Percentiles rank a stretch among this genome's conserved stretches.
Conservation (phyloP, 2,888 invertebrate genomes). For the Cheilosia impressa region DNA sequence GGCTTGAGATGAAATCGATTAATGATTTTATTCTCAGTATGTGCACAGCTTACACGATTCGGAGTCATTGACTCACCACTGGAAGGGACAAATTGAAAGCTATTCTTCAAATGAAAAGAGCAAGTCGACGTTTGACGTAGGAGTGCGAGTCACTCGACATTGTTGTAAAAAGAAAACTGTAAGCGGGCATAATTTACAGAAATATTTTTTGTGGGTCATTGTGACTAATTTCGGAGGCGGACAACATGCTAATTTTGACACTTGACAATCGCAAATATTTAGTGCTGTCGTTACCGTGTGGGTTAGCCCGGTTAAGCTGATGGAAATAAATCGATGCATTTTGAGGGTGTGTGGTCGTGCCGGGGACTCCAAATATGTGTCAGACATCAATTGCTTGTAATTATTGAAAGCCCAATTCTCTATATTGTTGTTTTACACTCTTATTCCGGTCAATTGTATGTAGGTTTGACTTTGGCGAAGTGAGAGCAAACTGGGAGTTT, state of each 20-base stretch:
- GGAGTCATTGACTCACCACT: slow-evolving; percentile 27
- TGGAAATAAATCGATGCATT: too few species aligned
- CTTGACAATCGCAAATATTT: neutral
- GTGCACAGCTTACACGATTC: neutral
- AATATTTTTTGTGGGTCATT: slow-evolving; percentile 32
- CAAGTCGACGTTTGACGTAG: slow-evolving; percentile 1
- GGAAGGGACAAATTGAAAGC: slow-evolving; percentile 37
- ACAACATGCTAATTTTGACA: slow-evolving; percentile 23
- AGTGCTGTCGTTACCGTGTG: neutral
- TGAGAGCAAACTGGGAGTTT: too few species aligned
- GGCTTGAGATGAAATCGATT: slow-evolving; percentile 37
- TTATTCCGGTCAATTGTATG: too few species aligned
- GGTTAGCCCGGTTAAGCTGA: neutral
- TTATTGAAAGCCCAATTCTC: too few species aligned
- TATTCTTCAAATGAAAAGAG: neutral
- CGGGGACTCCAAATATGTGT: too few species aligned
- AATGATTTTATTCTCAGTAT: neutral
- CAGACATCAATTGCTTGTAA: too few species aligned
- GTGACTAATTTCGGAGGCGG: slow-evolving; percentile 16
- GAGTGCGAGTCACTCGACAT: slow-evolving; percentile 35
- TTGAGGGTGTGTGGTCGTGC: too few species aligned
- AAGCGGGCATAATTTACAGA: neutral
- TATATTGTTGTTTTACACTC: too few species aligned
- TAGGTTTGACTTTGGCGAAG: too few species aligned
- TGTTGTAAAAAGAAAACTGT: slow-evolving; percentile 21